Conservation (phyloP, 92 coral and sea anemone genomes). For the Phenganax marumi region DNA sequence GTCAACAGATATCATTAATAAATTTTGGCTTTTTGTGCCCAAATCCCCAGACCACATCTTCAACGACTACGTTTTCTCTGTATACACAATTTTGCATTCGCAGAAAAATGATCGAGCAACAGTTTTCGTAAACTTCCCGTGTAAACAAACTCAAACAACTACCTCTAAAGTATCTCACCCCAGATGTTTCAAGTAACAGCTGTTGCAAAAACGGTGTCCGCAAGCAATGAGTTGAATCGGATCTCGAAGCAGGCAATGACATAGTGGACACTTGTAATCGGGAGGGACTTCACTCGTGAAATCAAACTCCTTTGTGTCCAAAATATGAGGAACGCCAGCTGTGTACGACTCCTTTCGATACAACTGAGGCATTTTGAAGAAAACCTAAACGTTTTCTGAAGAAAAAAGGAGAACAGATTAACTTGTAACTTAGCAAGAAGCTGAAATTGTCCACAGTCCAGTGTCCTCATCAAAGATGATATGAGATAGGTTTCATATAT, state of each 20-base stretch:
- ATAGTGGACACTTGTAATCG: constrained; percentile 40
- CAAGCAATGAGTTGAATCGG: constrained; percentile 37
- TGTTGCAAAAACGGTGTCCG: constrained; percentile 45
- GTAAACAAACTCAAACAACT: not conserved
- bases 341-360: constrained; percentile 21
- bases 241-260: constrained; percentile 29
- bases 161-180: not conserved
- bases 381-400: not conserved
- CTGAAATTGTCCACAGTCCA: no score
- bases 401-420: not conserved
- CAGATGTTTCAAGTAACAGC: constrained; percentile 20
- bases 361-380: constrained; percentile 5
- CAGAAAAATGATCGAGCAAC: not conserved
- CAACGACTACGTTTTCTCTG: no score
- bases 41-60: no score
- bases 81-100: no score
- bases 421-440: no score
- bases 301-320: constrained; percentile 28
- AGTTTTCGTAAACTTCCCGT: not conserved
- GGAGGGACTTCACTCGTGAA: constrained; percentile 39
- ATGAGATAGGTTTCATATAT: no score
- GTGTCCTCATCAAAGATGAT: no score
- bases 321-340: constrained; percentile 21
- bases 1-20: no score
- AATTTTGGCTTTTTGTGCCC: no score